Base-by-base conservation (phyloP, 1,140 invertebrate species). In the Drosophila ercepeae region DNA sequence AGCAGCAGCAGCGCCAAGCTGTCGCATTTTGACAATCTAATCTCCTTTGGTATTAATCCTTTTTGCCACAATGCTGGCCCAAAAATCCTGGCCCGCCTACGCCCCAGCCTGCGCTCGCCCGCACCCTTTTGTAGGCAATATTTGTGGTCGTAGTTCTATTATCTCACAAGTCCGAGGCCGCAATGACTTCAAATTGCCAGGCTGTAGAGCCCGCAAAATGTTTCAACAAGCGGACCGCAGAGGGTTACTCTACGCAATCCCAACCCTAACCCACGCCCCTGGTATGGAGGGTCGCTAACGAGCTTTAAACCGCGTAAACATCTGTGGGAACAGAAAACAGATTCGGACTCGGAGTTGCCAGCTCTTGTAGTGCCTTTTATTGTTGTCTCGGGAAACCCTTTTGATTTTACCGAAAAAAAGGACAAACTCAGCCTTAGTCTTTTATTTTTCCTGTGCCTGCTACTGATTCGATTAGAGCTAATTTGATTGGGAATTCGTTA, bases 21-120 rank as follows among this genome's bases (percentile, higher is more conserved):
- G 75, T 78, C 75, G 75, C 75, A 78, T 74, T 78, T 79, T 78
- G 76, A 78, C 76, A 78, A 78, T 78, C 76, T 78, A 78, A 78
- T 78, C 76, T 78, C 49, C 76, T 78, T 79, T 78, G 58, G 76
- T 78, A 78, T 78, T 78, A 78, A 78, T 78, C 76, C 76, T 70
- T 79, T 78, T 75, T 59, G 57, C 76, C 63, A 75, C 76, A 78
- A 55, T 25, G 23, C 53, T 51, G 25, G 53, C 51, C 53, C 46
- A 34, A 46, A 25, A 58, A 45, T 46, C 29, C 44, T 27, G 34
- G 9, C 9, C 23, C 21, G 21, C 21, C 21, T 21, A 21, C 34
- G 4, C 46, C 5, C 13, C 21, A 16, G 19, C 3, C 34, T 3
- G 1, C 7, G n/a, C 7, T 19, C 23, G 4, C 0, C 11, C 36